Evolutionary conservation across 2,888 invertebrate genomes (phyloP), one percentile per base, ranked within the genome.

Genomic region (Dolichomitus sp.): DNA sequence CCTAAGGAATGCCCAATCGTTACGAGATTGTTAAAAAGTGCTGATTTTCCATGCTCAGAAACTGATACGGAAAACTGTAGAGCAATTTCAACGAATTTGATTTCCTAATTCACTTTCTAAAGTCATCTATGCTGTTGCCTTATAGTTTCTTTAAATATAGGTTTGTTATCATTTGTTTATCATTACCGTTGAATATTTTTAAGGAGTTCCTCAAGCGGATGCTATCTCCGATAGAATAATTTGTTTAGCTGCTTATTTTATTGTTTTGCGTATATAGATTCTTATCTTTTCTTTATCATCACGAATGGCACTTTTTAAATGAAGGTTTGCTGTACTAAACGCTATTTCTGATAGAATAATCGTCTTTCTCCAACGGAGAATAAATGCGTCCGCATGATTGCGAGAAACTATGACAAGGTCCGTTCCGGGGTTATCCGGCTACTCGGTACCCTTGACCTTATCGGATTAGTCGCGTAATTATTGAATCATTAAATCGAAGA

Each of bases 371-470:
- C 9, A 19, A 54, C 19, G 17, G 40, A 54, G 37, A 42, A 50
- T 52, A 45, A 72, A 48, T 48, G 19, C 12, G 11, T 23, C 40
- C 37, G 11, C 33, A 45, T 42, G 5, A 30, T 40, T 11, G 23
- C 50, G 48, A 23, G 50, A 78, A 77, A 77, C 63, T 74, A 69
- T 73, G 30, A 74, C 78, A 48, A 69, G 73, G 63, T 50, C 14
- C 52, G 17, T 59, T 11, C 12, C 72, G 69, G 74, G 69, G 73
- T 81, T 78, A 81, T 81, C 81, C 72, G 17, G 12, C 33, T 17
- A 17, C 12, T 42, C 57, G 23, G 19, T 59, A 63, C 48, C 69
- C 54, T 69, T 81, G 72, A 81, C 77, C 81, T 73, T 81, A 68
- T 63, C 57, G 42, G 27, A 61, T 65, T 30, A 1, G 42, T 30